Conservation (phyloP, 2,888 invertebrate genomes). For the Gymnosoma rotundatum region DNA sequence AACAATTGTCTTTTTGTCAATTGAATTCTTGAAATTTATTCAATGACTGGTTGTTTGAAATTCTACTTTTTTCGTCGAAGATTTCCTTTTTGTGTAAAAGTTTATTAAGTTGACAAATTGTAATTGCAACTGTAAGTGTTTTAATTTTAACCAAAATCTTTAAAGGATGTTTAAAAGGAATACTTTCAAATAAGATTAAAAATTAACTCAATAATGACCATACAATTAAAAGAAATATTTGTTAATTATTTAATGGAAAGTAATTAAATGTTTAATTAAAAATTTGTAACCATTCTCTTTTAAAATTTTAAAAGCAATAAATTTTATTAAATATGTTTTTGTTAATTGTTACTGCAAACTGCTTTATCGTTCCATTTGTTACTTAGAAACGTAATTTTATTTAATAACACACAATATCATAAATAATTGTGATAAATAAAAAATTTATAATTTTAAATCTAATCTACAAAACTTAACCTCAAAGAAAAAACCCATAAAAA, state of each 20-base stretch:
- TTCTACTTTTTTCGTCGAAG: slow-evolving; percentile 16
- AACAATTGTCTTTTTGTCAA: slow-evolving; percentile 42
- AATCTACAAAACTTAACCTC: slow-evolving; percentile 29
- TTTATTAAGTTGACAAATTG: slow-evolving; percentile 43
- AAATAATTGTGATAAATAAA: slow-evolving; percentile 12
- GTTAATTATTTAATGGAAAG: neutral
- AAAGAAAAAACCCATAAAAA: slow-evolving; percentile 19
- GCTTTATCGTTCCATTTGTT: neutral
- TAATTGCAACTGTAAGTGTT: slow-evolving; percentile 23
- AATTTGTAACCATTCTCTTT: too few relatives aligned
- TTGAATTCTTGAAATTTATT: slow-evolving; percentile 38
- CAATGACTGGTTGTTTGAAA: slow-evolving; percentile 20
- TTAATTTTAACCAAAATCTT: neutral
- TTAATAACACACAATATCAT: neutral
- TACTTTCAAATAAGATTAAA: neutral
- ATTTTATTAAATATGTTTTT: too few relatives aligned
- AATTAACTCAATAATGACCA: neutral
- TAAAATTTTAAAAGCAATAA: too few relatives aligned
- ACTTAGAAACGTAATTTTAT: too few relatives aligned
- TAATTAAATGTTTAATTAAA: too few relatives aligned
- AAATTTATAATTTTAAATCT: slow-evolving; percentile 39
- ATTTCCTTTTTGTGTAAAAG: slow-evolving; percentile 39
- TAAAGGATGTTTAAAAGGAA: neutral
- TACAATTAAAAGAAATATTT: neutral
- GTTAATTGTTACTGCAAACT: too few relatives aligned